Evolutionary conservation across 2,797 vertebrate genomes (phyloP).

Genomic region (Trichosurus vulpecula): DNA sequence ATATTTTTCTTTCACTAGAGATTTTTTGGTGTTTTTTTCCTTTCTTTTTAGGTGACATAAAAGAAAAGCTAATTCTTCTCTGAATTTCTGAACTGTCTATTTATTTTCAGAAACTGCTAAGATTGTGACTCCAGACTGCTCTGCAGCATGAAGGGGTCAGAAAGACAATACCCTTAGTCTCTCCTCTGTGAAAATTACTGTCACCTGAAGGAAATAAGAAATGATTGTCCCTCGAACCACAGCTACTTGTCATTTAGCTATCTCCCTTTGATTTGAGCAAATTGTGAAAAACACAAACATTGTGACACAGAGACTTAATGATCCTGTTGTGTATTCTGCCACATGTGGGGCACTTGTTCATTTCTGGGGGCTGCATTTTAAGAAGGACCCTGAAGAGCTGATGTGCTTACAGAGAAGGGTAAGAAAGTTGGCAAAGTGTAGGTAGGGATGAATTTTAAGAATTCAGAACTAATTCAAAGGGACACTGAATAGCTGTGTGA

Average conservation of each 20-base stretch:
- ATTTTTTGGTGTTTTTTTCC: neutral
- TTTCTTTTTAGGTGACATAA: conserved; percentile 43
- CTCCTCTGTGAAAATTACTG: conserved; percentile 14
- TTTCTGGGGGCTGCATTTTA: neutral
- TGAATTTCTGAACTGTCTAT: conserved; percentile 21
- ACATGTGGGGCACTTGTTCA: neutral
- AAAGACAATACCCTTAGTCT: conserved; percentile 15
- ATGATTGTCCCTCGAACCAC: neutral
- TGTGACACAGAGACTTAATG: neutral
- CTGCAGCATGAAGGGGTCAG: neutral
- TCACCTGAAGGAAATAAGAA: conserved; percentile 24
- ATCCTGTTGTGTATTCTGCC: neutral
- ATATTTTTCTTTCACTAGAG: conserved; percentile 70
- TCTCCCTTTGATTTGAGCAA: conserved; percentile 3
- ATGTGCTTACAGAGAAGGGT: neutral
- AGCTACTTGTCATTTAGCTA: conserved; percentile 5
- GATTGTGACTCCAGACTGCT: neutral
- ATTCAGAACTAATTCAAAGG: too few species aligned
- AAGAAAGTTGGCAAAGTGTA: neutral
- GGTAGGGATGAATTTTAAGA: too few species aligned
- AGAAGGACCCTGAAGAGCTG: neutral
- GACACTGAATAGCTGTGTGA: too few species aligned
- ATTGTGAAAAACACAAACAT: neutral
- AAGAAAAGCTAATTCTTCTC: conserved; percentile 62
- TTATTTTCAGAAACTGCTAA: conserved; percentile 28